A percentile compares a stretch with the other conserved stretches of the same genome.
phyloP scores from a whole-genome alignment of 2,888 invertebrate genomes.

The Gandaritis pyraliata region DNA sequence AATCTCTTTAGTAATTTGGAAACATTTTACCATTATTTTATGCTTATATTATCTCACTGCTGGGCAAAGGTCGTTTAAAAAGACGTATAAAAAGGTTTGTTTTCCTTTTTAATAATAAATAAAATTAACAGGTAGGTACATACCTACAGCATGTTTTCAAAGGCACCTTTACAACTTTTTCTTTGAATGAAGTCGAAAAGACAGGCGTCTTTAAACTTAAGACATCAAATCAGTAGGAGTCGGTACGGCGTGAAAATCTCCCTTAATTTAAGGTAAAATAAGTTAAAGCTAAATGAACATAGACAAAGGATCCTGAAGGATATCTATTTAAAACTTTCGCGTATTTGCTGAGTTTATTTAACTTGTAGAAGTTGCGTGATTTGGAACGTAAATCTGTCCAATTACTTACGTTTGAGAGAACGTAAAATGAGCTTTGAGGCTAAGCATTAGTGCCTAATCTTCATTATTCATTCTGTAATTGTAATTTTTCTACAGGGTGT shows the following conservation, averaged over 20 bases:
- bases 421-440: background rate
- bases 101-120: too few relatives aligned
- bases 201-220: constrained; percentile 10
- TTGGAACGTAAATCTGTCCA: constrained; percentile 14
- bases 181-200: constrained; percentile 6
- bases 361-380: constrained; percentile 18
- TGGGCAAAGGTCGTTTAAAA: too few relatives aligned
- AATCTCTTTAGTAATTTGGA: too few relatives aligned
- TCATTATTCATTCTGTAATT: too few relatives aligned
- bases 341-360: constrained; percentile 20
- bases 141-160: background rate
- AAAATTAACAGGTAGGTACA: background rate
- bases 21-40: too few relatives aligned
- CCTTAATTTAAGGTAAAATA: constrained; percentile 23
- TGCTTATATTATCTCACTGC: too few relatives aligned
- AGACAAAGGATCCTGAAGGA: constrained; percentile 19
- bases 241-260: constrained; percentile 18
- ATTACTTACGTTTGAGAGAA: constrained; percentile 9
- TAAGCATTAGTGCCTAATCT: too few relatives aligned
- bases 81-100: too few relatives aligned
- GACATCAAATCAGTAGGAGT: constrained; percentile 15
- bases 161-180: background rate
- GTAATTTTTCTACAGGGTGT: too few relatives aligned
- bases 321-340: constrained; percentile 26
- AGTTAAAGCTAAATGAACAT: constrained; percentile 19